Percentiles rank a stretch among this genome's conserved stretches.
Evolutionary conservation across 2,797 vertebrate species (phyloP).

Genomic region (Pteropus rufus): DNA sequence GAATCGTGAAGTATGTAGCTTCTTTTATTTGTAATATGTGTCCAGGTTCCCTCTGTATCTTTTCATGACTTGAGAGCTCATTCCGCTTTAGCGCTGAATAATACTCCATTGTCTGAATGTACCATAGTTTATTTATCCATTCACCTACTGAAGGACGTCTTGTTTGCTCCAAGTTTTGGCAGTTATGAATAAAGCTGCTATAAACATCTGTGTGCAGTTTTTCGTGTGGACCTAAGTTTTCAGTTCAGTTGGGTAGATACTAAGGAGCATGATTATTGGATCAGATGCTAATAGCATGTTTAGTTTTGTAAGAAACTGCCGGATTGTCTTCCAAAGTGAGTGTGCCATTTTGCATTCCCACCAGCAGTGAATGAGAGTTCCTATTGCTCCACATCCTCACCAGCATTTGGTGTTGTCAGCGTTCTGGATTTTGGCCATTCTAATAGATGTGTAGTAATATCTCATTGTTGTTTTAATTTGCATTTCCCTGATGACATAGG

Average conservation of each 20-base stretch:
- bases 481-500: background rate
- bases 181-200: background rate
- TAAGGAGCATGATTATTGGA: background rate
- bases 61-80: background rate
- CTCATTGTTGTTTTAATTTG: background rate
- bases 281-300: background rate
- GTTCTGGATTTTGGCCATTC: background rate
- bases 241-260: background rate
- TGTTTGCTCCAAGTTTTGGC: background rate
- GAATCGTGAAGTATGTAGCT: background rate
- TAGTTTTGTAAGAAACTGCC: background rate
- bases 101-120: background rate
- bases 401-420: background rate
- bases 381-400: background rate
- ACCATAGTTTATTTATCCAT: background rate
- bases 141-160: background rate
- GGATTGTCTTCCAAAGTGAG: background rate
- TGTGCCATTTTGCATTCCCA: background rate
- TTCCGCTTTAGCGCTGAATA: background rate
- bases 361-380: background rate
- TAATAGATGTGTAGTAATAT: background rate
- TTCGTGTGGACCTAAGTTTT: background rate
- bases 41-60: background rate
- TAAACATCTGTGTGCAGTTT: background rate
- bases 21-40: background rate